Conservation (phyloP, 2,888 invertebrate species). For the Mythimna lalbum region DNA sequence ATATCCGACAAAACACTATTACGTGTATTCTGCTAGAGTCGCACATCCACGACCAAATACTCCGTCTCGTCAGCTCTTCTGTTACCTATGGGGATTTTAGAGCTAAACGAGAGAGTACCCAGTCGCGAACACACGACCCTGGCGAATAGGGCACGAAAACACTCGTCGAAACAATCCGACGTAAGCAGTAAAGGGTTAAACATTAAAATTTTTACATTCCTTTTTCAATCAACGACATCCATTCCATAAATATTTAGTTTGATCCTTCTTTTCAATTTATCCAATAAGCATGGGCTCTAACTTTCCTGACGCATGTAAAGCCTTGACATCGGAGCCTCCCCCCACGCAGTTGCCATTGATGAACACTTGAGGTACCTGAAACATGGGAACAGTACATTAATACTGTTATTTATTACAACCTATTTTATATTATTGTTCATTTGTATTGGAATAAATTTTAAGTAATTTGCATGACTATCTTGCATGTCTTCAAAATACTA, state of each 20-base stretch:
- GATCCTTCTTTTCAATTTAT: conserved; percentile 57
- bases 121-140: too few species aligned
- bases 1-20: too few species aligned
- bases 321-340: conserved; percentile 97
- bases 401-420: conserved; percentile 3
- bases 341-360: conserved; percentile 97
- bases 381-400: conserved; percentile 56
- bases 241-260: conserved; percentile 3
- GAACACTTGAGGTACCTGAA: conserved; percentile 98
- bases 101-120: too few species aligned
- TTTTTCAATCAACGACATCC: conserved; percentile 19
- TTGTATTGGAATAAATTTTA: conserved; percentile 14
- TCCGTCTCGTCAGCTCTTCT: too few species aligned
- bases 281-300: conserved; percentile 91
- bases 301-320: conserved; percentile 93
- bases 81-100: too few species aligned
- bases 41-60: too few species aligned
- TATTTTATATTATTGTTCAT: neutral
- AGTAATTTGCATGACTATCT: conserved; percentile 35
- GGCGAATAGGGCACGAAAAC: too few species aligned
- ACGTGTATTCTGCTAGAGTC: too few species aligned
- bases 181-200: neutral
- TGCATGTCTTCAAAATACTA: conserved; percentile 22
- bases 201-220: neutral
- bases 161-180: too few species aligned